Conservation (phyloP, 2,797 vertebrate genomes). For the Poecilia picta region DNA sequence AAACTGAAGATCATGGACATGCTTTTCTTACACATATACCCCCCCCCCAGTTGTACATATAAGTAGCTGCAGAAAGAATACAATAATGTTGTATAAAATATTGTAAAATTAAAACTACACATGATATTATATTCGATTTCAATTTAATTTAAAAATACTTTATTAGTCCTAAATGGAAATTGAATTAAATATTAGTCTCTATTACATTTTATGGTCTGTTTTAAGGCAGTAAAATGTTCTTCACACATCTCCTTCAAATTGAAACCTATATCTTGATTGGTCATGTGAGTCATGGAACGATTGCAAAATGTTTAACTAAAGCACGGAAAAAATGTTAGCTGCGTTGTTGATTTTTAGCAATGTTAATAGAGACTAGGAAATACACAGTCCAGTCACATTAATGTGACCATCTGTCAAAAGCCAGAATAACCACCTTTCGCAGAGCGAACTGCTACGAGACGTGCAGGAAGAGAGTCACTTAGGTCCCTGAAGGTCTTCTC, state of each 20-base stretch:
- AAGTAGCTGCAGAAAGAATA: not conserved
- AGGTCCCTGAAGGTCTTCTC: no score
- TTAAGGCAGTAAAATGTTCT: not conserved
- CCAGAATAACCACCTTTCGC: no score
- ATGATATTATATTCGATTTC: not conserved
- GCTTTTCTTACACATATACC: not conserved
- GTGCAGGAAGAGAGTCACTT: no score
- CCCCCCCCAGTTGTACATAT: not conserved
- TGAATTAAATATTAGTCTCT: not conserved
- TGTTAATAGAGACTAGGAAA: not conserved
- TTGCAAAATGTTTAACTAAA: not conserved
- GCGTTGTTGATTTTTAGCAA: not conserved
- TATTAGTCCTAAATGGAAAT: not conserved
- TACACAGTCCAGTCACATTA: no score
- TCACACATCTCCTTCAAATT: not conserved
- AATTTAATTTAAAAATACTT: not conserved
- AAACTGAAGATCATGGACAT: constrained; percentile 8
- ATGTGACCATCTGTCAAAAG: no score
- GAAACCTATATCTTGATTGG: not conserved
- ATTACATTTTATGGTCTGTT: not conserved
- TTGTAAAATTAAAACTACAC: not conserved
- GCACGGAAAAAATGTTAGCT: not conserved
- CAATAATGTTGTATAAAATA: not conserved
- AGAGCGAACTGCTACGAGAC: no score
- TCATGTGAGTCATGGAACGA: not conserved